Conservation (phyloP, 2,888 invertebrate genomes). For the Brenthis daphne region DNA sequence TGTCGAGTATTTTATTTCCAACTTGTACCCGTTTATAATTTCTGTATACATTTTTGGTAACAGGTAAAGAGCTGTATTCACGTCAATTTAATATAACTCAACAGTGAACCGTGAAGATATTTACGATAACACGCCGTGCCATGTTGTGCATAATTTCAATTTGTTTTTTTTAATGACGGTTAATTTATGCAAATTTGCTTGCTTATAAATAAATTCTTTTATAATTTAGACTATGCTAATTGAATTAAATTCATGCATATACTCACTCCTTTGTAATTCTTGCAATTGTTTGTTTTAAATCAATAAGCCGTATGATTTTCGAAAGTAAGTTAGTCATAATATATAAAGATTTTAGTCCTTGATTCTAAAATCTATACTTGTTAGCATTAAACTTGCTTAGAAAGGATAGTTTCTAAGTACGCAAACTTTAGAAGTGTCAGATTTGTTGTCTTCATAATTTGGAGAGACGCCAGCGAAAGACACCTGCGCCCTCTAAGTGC, state of each 20-base stretch:
- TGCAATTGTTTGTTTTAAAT: too few relatives aligned
- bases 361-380: background rate
- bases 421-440: slow-evolving; percentile 34
- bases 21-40: slow-evolving; percentile 29
- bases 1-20: slow-evolving; percentile 17
- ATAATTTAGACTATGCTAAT: slow-evolving; percentile 36
- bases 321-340: too few relatives aligned
- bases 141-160: slow-evolving; percentile 35
- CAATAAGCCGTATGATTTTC: too few relatives aligned
- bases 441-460: slow-evolving; percentile 41
- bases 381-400: slow-evolving; percentile 21
- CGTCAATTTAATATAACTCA: slow-evolving; percentile 36
- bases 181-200: slow-evolving; percentile 28
- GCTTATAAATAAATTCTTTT: slow-evolving; percentile 22
- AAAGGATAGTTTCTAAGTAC: slow-evolving; percentile 30
- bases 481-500: slow-evolving; percentile 38
- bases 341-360: too few relatives aligned
- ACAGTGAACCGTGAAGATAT: slow-evolving; percentile 40
- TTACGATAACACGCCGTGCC: slow-evolving; percentile 35
- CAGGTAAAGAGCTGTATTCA: slow-evolving; percentile 33
- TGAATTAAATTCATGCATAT: slow-evolving; percentile 25
- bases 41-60: slow-evolving; percentile 36
- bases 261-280: background rate
- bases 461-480: slow-evolving; percentile 39
- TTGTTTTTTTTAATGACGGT: slow-evolving; percentile 33